These are phyloP conservation scores for Panzeria rudis DNA, from an alignment of 2,888 invertebrate species.

Conservation along the genomic window DNA sequence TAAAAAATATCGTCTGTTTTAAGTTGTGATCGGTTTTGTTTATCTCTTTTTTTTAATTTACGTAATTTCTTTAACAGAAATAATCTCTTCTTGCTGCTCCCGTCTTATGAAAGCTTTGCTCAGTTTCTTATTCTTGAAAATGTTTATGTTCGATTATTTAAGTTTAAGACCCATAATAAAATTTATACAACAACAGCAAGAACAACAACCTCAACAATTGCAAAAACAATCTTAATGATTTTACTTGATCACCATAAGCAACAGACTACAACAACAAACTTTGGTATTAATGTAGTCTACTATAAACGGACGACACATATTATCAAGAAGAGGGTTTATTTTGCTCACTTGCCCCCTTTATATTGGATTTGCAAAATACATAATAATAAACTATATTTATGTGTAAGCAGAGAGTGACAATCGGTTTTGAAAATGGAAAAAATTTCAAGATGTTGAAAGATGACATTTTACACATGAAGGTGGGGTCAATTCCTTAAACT, in stretches of 20 bases:
- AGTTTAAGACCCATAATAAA: conserved; percentile 37
- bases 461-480: not conserved
- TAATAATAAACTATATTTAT: conserved; percentile 65
- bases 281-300: conserved; percentile 79
- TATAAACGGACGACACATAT: conserved; percentile 75
- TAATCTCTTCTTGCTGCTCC: conserved; percentile 47
- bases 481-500: not conserved
- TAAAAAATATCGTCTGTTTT: conserved; percentile 21
- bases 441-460: not conserved
- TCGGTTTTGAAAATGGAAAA: conserved; percentile 18
- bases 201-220: too few species aligned
- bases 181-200: conserved; percentile 26
- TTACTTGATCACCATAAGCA: conserved; percentile 50
- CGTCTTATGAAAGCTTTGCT: conserved; percentile 28
- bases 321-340: conserved; percentile 58
- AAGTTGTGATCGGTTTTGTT: conserved; percentile 10
- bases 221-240: conserved; percentile 28
- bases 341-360: conserved; percentile 16
- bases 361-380: conserved; percentile 57
- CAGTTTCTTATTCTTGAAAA: conserved; percentile 8
- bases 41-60: conserved; percentile 11
- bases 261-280: conserved; percentile 57
- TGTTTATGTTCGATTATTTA: conserved; percentile 34
- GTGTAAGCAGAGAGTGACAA: conserved; percentile 70
- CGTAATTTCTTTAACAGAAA: conserved; percentile 28